These are phyloP conservation scores for Hylaea fasciaria DNA, from an alignment of 2,888 invertebrate species.

Conservation along the genomic window DNA sequence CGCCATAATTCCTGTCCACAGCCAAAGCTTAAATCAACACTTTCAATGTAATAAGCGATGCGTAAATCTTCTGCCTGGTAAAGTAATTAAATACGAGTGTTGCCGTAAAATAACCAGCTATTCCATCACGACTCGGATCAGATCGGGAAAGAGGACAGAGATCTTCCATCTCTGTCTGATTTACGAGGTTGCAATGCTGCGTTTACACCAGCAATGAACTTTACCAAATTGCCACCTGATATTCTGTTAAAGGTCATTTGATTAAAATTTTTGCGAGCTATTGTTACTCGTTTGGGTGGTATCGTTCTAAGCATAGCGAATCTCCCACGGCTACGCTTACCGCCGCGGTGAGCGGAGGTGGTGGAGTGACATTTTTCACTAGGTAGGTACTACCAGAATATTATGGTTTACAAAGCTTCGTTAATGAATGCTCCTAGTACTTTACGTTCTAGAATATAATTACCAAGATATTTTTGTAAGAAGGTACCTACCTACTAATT, in stretches of 20 bases:
- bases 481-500: no score
- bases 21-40: constrained; percentile 72
- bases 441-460: no score
- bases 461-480: no score
- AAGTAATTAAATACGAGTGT: constrained; percentile 72
- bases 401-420: no score
- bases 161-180: constrained; percentile 41
- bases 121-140: constrained; percentile 43
- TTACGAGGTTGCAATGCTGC: constrained; percentile 3
- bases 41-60: constrained; percentile 71
- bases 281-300: not conserved
- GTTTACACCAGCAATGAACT: constrained; percentile 3
- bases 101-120: constrained; percentile 29
- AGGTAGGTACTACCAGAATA: no score
- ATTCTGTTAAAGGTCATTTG: not conserved
- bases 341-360: no score
- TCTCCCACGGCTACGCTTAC: no score
- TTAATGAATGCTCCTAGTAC: no score
- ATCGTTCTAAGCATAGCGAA: no score
- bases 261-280: not conserved
- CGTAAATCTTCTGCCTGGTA: constrained; percentile 70
- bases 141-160: constrained; percentile 41
- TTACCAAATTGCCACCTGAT: not conserved
- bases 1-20: constrained; percentile 39
- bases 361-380: no score